Conservation (phyloP, 2,888 invertebrate genomes). For the Sinopyrophorus schimmeli region DNA sequence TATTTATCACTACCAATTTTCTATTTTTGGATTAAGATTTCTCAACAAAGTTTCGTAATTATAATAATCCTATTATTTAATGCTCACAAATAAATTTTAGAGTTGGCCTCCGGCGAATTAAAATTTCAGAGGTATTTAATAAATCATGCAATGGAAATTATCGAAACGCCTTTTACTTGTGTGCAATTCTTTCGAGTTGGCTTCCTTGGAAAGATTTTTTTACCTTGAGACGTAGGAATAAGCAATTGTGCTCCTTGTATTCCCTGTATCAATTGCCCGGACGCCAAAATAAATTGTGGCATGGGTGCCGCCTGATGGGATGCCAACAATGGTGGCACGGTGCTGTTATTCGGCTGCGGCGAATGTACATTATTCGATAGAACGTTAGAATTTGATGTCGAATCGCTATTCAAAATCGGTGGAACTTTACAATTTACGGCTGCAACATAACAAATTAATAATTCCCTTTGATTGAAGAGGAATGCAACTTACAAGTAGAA, state of each 20-base stretch:
- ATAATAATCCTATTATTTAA: too few species aligned
- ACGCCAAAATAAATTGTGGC: slow-evolving; percentile 90
- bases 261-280: slow-evolving; percentile 89
- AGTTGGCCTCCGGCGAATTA: too few species aligned
- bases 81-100: too few species aligned
- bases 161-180: too few species aligned
- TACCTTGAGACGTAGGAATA: slow-evolving; percentile 95
- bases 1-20: too few species aligned
- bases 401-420: slow-evolving; percentile 28
- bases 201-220: too few species aligned
- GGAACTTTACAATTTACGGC: slow-evolving; percentile 12
- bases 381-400: slow-evolving; percentile 32
- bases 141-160: too few species aligned
- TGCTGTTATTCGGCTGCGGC: slow-evolving; percentile 59
- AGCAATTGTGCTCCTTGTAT: slow-evolving; percentile 92
- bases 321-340: slow-evolving; percentile 61
- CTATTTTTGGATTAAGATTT: too few species aligned
- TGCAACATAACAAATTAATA: neutral
- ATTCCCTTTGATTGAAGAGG: neutral
- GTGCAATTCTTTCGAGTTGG: too few species aligned
- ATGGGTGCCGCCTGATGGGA: slow-evolving; percentile 70
- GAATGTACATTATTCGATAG: slow-evolving; percentile 36
- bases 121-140: too few species aligned
- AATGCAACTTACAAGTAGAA: slow-evolving; percentile 45
- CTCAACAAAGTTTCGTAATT: too few species aligned